Base-by-base conservation (phyloP, 2,888 invertebrate species). In the Phaonia tiefii region DNA sequence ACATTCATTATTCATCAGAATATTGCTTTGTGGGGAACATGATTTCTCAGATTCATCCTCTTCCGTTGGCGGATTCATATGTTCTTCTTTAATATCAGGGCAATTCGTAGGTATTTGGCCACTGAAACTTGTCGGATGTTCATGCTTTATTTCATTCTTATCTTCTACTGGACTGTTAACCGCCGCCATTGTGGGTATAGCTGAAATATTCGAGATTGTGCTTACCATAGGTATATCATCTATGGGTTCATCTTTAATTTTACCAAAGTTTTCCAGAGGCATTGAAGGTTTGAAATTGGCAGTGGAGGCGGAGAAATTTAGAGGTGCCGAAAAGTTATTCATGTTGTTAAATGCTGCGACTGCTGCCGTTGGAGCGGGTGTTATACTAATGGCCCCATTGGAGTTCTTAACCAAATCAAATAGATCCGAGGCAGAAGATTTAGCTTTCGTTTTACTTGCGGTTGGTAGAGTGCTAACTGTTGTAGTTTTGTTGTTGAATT, bases 371-470 rank as follows among this genome's bases (percentile, higher is more conserved):
- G 51, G 56, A 37, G 79, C 56, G 10, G 83, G 83, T 56, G 86
- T 78, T 63, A 87, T 86, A 72, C 86, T 86, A 7, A 87, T 87
- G 56, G 88, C 87, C 39, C 88, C 87, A 78, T 89, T 87, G 0
- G 90, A 89, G 75, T 90, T 89, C 84, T 89, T 89, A 17, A 89
- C 86, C 75, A 90, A 84, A 83, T 90, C 89, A 51, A 90, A 90
- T 46, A 88, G 87, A 87, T 90, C 89, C 65, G 85, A 85, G 26
- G 85, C 84, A 22, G 60, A 72, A 2, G 67, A 4, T 10, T 65
- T 58, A 15, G 22, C 17, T 72, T 81, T 81, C 42, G 73, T 17
- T 60, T 73, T 69, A 25, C 44, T 51, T n/a, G 8, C 10, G 67
- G 51, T 11, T 26, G 44, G 8, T 8, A 20, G 58, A 46, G 69